phyloP scores from a whole-genome alignment of 1,140 invertebrate species.

The Drosophila azteca region DNA sequence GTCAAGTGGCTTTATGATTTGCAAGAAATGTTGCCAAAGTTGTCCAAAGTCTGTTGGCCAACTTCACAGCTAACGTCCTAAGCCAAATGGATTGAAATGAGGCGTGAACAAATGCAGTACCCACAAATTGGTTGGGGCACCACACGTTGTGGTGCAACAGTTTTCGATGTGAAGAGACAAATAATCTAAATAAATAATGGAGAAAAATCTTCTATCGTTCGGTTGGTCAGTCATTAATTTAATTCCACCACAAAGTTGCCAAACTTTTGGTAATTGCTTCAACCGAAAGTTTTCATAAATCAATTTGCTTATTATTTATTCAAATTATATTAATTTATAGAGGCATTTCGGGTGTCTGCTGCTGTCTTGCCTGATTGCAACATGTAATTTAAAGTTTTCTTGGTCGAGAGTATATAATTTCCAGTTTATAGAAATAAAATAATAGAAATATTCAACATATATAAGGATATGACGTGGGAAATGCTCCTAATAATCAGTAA shows the following conservation, averaged over 20 bases:
- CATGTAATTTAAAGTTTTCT: conserved; percentile 40
- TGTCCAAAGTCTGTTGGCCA: conserved; percentile 1
- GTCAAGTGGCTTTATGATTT: conserved; percentile 39
- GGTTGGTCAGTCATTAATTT: conserved; percentile 3
- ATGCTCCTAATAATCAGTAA: background rate
- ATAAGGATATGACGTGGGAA: conserved; percentile 1
- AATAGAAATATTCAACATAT: background rate
- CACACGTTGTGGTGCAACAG: too few species aligned
- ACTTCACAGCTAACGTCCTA: background rate
- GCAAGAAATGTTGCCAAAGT: conserved; percentile 36
- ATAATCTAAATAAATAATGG: too few species aligned
- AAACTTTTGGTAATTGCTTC: conserved; percentile 1
- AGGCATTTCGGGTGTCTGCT: background rate
- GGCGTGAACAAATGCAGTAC: too few species aligned
- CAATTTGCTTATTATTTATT: conserved; percentile 39
- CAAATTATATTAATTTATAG: conserved; percentile 22
- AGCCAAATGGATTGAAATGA: conserved; percentile 10
- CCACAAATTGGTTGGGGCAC: too few species aligned
- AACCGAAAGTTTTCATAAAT: background rate
- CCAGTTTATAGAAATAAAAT: background rate
- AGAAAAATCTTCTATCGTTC: background rate
- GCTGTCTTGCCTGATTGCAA: background rate
- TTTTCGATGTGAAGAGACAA: too few species aligned
- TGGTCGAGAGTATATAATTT: conserved; percentile 12
- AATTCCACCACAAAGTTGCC: conserved; percentile 5